Percentiles rank a stretch among this genome's conserved stretches.
Conservation (phyloP, 2,113 vertebrate genomes). For the Paramisgurnus dabryanus region DNA sequence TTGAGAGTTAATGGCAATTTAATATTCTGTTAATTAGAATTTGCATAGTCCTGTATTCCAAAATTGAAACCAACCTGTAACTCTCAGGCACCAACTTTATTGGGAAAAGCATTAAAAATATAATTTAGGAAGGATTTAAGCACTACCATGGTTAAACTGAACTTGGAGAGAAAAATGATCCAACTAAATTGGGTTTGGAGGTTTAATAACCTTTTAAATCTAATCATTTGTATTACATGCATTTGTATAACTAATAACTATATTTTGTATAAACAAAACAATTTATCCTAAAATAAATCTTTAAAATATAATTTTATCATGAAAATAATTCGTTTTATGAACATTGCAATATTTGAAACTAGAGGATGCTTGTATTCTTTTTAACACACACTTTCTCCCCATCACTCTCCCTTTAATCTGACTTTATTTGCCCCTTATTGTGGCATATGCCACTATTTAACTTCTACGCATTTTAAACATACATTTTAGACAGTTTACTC, state of each 20-base stretch:
- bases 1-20: conserved; percentile 40
- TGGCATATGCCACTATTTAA: conserved; percentile 29
- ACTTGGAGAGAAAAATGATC: not conserved
- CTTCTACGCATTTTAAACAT: conserved; percentile 30
- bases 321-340: too few species aligned
- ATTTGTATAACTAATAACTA: too few species aligned
- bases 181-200: too few species aligned
- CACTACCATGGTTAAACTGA: too few species aligned
- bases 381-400: not conserved
- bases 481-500: conserved; percentile 45
- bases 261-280: too few species aligned
- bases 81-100: not conserved
- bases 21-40: conserved; percentile 55
- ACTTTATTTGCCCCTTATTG: conserved; percentile 13
- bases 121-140: too few species aligned
- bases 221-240: too few species aligned
- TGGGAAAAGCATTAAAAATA: too few species aligned
- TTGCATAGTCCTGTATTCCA: not conserved
- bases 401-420: not conserved
- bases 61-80: conserved; percentile 4
- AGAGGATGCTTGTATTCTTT: not conserved
- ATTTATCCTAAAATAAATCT: too few species aligned
- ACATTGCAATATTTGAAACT: not conserved
- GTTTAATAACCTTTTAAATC: too few species aligned
- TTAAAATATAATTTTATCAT: too few species aligned